Evolutionary conservation across 2,113 vertebrate species (phyloP).

Genomic region (Rhinolophus sinicus): DNA sequence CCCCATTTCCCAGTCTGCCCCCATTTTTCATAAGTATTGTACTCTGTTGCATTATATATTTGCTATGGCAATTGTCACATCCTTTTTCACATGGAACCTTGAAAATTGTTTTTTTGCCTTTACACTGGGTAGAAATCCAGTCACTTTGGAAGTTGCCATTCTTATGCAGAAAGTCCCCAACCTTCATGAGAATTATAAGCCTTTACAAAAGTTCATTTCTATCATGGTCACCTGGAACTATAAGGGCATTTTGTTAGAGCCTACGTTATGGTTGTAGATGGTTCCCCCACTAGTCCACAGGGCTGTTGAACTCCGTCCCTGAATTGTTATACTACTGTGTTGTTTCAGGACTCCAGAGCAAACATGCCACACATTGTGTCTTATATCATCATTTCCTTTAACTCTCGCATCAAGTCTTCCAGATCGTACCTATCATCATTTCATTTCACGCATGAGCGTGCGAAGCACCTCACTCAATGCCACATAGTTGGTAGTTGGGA

Average conservation of each 20-base stretch:
- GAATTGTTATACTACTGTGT: background rate
- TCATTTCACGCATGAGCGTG: background rate
- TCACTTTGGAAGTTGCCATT: conserved; percentile 17
- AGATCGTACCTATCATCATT: background rate
- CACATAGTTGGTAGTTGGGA: background rate
- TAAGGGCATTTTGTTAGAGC: background rate
- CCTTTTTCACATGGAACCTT: background rate
- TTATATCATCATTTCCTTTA: background rate
- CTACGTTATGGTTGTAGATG: background rate
- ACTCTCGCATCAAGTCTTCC: background rate
- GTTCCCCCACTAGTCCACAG: background rate
- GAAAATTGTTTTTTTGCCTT: background rate
- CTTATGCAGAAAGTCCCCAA: conserved; percentile 33
- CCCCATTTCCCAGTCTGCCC: rapidly evolving
- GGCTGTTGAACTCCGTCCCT: background rate
- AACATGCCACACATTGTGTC: background rate
- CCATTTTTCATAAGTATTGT: background rate
- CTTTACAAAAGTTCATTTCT: background rate
- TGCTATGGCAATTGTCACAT: background rate
- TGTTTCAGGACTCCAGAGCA: rapidly evolving
- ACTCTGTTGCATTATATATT: background rate
- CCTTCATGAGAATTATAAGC: conserved; percentile 28
- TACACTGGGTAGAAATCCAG: background rate
- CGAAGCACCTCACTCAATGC: background rate
- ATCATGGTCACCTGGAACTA: background rate